Evolutionary conservation across 2,888 invertebrate species (phyloP), one percentile per base, ranked within the genome.

Genomic region (Cordilura impudica): DNA sequence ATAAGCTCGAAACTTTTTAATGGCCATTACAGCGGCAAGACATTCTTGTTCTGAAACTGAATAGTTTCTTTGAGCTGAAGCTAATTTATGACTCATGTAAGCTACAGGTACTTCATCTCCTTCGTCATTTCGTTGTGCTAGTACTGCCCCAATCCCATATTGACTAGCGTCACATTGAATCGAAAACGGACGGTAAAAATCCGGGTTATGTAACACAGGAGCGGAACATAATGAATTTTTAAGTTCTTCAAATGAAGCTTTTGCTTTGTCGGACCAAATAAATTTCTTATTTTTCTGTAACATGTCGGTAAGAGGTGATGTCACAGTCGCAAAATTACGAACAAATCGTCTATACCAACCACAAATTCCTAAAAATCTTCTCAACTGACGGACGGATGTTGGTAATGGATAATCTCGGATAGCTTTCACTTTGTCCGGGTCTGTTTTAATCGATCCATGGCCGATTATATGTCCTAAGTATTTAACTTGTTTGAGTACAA

Each of bases 351-450:
- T 26, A 39, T 49, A 45, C 67, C 67, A 12, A 14, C 69, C 75
- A 54, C 47, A 56, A 7, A 65, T 54, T 6, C 75, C 73, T n/a
- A 74, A 16, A 51, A 66, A 66, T 54, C 75, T 43, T 23, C 75
- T 47, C 39, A 69, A 31, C 26, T 71, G 70, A 10, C 65, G 26
- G 4, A 76, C 49, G 2, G 56, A 49, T 2, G 35, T 70, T 21
- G 76, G 65, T 19, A 71, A 19, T 3, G 76, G 76, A 63, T 56
- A 71, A 10, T 70, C 63, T 6, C 31, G 39, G 8, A 76, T 58
- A 1, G 70, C 21, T 8, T 23, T 14, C 0, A 77, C 65, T 10
- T 77, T 77, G 16, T 76, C 76, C 2, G 65, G 63, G 21, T 70
- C 70, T 0, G 75, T 75, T 14, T n/a, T n/a, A n/a, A n/a, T n/a